A percentile compares a stretch with the other conserved stretches of the same genome.
These are phyloP conservation scores for Epinephelus cyanopodus DNA, from an alignment of 2,113 vertebrate species.

Conservation along the genomic window DNA sequence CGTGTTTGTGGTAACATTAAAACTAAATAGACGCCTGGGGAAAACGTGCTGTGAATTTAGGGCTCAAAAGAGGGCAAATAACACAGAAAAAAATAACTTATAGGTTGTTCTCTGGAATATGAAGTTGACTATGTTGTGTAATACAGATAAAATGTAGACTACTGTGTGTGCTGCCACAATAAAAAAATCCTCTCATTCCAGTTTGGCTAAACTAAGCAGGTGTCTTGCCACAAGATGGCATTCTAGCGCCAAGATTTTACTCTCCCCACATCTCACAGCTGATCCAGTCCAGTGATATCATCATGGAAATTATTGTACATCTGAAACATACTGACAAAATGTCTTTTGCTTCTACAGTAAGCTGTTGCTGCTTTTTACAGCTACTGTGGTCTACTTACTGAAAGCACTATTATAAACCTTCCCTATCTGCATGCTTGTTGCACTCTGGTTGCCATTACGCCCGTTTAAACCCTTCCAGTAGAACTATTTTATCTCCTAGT, in stretches of 20 bases:
- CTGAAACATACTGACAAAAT: background rate
- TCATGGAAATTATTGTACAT: background rate
- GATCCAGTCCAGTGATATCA: background rate
- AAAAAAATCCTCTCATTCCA: constrained; percentile 2
- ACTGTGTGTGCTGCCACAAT: background rate
- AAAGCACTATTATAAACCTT: constrained; percentile 14
- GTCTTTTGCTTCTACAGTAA: background rate
- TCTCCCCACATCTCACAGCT: background rate
- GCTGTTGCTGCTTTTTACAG: background rate
- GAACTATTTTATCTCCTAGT: constrained; percentile 57
- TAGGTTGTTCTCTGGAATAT: background rate
- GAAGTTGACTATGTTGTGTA: background rate
- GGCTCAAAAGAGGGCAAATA: background rate
- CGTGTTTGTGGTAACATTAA: constrained; percentile 25
- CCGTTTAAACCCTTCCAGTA: constrained; percentile 37
- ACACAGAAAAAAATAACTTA: background rate
- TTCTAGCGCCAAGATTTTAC: constrained; percentile 33
- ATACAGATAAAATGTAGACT: background rate
- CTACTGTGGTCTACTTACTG: background rate
- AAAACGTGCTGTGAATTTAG: background rate
- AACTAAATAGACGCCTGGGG: constrained; percentile 5
- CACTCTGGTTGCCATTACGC: constrained; percentile 46
- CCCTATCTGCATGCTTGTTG: constrained; percentile 24
- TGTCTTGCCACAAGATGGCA: constrained; percentile 74
- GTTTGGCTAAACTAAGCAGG: background rate